A percentile compares a stretch with the other conserved stretches of the same genome.
phyloP scores from a whole-genome alignment of 35 echinoderm and acorn worm genomes.

The Hemicentrotus pulcherrimus region DNA sequence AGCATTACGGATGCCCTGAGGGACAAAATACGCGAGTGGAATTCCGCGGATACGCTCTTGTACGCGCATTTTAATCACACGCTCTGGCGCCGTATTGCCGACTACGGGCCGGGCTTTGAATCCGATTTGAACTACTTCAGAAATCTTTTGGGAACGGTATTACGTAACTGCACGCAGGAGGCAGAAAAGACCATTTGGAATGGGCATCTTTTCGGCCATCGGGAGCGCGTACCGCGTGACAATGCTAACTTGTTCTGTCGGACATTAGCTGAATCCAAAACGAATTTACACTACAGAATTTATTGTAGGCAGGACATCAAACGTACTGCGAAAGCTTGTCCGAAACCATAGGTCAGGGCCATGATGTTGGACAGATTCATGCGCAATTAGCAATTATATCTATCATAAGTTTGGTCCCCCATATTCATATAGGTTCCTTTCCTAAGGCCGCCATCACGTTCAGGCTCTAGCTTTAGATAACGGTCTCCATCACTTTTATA shows the following conservation, averaged over 20 bases:
- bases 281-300: not conserved
- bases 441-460: too few species aligned
- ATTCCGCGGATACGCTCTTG: constrained; percentile 49
- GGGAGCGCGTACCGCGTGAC: not conserved
- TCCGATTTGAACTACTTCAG: constrained; percentile 59
- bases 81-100: constrained; percentile 59
- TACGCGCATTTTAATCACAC: constrained; percentile 67
- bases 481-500: too few species aligned
- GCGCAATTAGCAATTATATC: too few species aligned
- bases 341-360: too few species aligned
- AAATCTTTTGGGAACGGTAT: not conserved
- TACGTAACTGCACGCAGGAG: not conserved
- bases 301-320: not conserved
- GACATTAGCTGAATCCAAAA: not conserved
- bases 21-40: constrained; percentile 54
- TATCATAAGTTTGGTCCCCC: too few species aligned
- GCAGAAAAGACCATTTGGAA: not conserved
- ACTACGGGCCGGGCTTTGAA: constrained; percentile 59
- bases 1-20: not conserved
- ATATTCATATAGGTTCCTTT: too few species aligned
- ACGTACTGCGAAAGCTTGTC: too few species aligned
- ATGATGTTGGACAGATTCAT: too few species aligned
- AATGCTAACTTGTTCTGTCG: not conserved
- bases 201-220: not conserved
- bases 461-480: too few species aligned